phyloP scores from a whole-genome alignment of 2,888 invertebrate genomes.

The Gymnosoma rotundatum region DNA sequence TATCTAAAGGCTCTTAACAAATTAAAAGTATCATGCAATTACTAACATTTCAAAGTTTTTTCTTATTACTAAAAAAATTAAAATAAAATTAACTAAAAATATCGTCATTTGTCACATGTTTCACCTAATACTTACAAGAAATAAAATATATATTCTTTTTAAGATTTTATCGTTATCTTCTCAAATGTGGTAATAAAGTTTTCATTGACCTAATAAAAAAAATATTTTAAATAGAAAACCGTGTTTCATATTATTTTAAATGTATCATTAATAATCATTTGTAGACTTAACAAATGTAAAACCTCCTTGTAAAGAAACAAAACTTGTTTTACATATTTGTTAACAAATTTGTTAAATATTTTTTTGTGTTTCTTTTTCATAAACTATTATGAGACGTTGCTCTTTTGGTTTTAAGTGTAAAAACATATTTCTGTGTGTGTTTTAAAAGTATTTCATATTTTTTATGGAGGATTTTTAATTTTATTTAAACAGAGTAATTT shows the following conservation, averaged over 20 bases:
- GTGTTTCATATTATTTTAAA: constrained; percentile 1
- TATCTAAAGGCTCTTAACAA: no score
- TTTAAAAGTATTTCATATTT: neutral
- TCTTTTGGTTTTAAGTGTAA: neutral
- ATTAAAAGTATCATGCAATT: no score
- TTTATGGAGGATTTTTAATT: constrained; percentile 19
- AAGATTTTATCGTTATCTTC: neutral
- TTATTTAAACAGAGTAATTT: constrained; percentile 49
- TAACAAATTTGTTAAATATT: constrained; percentile 54
- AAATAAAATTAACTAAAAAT: no score
- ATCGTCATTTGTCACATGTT: no score
- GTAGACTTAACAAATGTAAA: constrained; percentile 26
- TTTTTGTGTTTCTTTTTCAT: neutral
- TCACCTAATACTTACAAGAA: no score
- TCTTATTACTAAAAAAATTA: no score
- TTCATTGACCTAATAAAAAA: constrained; percentile 1
- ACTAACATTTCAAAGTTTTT: no score
- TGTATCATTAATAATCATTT: constrained; percentile 56
- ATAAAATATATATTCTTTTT: no score
- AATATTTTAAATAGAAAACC: neutral
- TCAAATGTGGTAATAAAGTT: constrained; percentile 1
- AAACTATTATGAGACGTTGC: no score
- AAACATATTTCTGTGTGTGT: neutral
- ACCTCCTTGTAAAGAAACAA: neutral
- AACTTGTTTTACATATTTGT: constrained; percentile 55